Percentiles rank a stretch among this genome's conserved stretches.
These are phyloP conservation scores for Astyanax mexicanus DNA, from an alignment of 2,797 vertebrate genomes.

Conservation along the genomic window DNA sequence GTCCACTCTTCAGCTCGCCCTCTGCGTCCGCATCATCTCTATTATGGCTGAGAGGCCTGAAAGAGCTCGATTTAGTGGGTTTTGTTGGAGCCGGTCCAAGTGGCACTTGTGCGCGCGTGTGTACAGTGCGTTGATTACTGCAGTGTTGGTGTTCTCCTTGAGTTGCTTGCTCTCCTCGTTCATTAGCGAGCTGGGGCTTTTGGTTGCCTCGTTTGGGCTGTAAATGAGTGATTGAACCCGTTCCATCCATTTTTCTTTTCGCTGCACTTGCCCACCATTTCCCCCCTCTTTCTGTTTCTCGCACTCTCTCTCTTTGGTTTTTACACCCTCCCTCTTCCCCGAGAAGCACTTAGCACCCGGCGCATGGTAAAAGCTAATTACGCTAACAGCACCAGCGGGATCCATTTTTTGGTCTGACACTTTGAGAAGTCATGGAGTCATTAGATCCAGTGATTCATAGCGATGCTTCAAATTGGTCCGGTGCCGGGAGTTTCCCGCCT, in stretches of 20 bases:
- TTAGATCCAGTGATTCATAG: slow-evolving; percentile 69
- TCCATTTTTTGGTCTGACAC: slow-evolving; percentile 70
- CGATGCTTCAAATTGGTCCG: slow-evolving; percentile 50
- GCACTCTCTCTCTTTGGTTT: slow-evolving; percentile 14
- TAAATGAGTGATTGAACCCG: slow-evolving; percentile 60
- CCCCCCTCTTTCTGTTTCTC: not conserved
- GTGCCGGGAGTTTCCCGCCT: slow-evolving; percentile 36
- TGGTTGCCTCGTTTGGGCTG: slow-evolving; percentile 33
- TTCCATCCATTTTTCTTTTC: slow-evolving; percentile 40
- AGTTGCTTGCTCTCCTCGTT: slow-evolving; percentile 42
- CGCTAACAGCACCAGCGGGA: slow-evolving; percentile 74
- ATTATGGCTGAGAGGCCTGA: slow-evolving; percentile 20
- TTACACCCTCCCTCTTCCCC: slow-evolving; percentile 18
- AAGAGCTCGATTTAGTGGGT: not conserved
- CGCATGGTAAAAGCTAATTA: slow-evolving; percentile 72
- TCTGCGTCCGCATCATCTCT: slow-evolving; percentile 14
- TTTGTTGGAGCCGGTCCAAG: slow-evolving; percentile 15
- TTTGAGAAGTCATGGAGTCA: slow-evolving; percentile 61
- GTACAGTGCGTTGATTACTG: slow-evolving; percentile 13
- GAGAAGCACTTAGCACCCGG: slow-evolving; percentile 57
- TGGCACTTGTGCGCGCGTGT: no score
- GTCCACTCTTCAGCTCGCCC: slow-evolving; percentile 1
- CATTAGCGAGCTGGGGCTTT: slow-evolving; percentile 10
- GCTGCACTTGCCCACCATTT: slow-evolving; percentile 14
- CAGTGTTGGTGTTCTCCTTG: slow-evolving; percentile 58